These are phyloP conservation scores for Tetropium fuscum DNA, from an alignment of 2,888 invertebrate genomes.

Conservation along the genomic window DNA sequence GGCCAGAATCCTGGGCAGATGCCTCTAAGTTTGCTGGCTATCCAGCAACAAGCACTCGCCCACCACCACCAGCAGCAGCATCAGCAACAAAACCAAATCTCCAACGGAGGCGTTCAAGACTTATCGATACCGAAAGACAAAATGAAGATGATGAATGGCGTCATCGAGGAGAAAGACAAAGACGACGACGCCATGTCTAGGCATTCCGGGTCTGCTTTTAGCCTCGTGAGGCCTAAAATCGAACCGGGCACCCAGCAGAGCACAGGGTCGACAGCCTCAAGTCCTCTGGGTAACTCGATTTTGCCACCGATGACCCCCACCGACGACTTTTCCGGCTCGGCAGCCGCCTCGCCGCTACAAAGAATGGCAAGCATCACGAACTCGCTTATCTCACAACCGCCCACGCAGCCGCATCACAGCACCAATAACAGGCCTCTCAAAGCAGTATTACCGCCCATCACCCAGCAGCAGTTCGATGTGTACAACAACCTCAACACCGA, in stretches of 20 bases:
- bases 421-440: constrained; percentile 91
- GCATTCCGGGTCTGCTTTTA: constrained; percentile 87
- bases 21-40: constrained; percentile 76
- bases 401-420: constrained; percentile 86
- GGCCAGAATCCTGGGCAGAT: constrained; percentile 65
- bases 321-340: constrained; percentile 82
- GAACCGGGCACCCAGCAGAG: constrained; percentile 80
- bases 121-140: constrained; percentile 86
- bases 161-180: constrained; percentile 68
- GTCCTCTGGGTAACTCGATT: constrained; percentile 87
- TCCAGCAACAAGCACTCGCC: constrained; percentile 80
- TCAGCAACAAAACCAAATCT: constrained; percentile 68
- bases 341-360: constrained; percentile 94
- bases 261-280: constrained; percentile 83
- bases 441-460: constrained; percentile 97
- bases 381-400: constrained; percentile 92
- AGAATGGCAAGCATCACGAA: constrained; percentile 99
- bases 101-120: constrained; percentile 84
- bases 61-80: constrained; percentile 75
- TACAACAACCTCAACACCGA: constrained; percentile 98
- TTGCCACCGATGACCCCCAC: constrained; percentile 85
- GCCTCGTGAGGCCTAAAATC: constrained; percentile 86
- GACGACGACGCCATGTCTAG: constrained; percentile 72
- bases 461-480: constrained; percentile 98
- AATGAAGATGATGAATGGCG: constrained; percentile 76